These are phyloP conservation scores for Menura novaehollandiae DNA, from an alignment of 2,113 vertebrate species.

Conservation along the genomic window DNA sequence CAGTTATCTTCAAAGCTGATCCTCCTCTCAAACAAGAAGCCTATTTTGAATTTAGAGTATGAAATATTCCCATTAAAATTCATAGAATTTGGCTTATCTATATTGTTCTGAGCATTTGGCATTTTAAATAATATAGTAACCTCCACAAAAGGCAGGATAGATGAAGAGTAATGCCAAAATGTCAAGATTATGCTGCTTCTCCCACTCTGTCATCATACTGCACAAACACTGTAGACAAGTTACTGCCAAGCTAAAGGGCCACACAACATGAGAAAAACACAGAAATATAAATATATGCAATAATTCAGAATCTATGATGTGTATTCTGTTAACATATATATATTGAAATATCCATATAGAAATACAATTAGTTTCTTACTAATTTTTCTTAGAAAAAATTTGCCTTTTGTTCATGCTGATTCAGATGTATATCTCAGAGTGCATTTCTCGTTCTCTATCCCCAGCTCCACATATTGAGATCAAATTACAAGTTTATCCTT, in stretches of 20 bases:
- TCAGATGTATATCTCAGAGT: background rate
- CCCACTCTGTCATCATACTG: constrained; percentile 11
- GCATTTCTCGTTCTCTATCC: background rate
- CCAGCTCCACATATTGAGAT: background rate
- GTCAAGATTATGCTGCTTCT: constrained; percentile 20
- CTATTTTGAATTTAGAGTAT: constrained; percentile 23
- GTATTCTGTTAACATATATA: background rate
- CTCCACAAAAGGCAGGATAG: constrained; percentile 24
- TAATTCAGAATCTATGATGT: background rate
- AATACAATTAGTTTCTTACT: background rate
- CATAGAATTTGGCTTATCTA: constrained; percentile 41
- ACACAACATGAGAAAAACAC: background rate
- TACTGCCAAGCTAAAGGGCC: background rate
- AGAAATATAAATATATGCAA: background rate
- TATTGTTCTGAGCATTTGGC: constrained; percentile 43
- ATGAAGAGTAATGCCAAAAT: constrained; percentile 52
- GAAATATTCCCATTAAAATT: constrained; percentile 40
- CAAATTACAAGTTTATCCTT: background rate
- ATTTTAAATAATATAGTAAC: constrained; percentile 41
- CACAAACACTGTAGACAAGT: background rate
- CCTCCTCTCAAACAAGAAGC: constrained; percentile 23
- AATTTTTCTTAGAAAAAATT: background rate
- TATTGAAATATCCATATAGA: background rate
- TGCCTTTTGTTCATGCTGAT: background rate
- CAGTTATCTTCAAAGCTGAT: constrained; percentile 34